Evolutionary conservation across 2,113 vertebrate genomes (phyloP).

Genomic region (Archocentrus centrarchus): DNA sequence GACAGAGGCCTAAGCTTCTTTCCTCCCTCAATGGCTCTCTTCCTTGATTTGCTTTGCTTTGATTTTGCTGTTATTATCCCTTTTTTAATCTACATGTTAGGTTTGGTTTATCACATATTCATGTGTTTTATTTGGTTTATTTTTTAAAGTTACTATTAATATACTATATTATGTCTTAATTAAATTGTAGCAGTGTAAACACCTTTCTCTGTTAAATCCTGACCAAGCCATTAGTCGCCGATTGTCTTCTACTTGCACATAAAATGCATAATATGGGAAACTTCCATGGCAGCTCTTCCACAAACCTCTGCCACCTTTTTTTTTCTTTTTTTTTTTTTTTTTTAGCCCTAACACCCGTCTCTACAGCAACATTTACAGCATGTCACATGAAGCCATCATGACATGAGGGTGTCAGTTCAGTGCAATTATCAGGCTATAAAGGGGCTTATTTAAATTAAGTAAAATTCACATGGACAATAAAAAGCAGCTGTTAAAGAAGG

Average conservation of each 20-base stretch:
- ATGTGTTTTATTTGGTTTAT: not conserved
- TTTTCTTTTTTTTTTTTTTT: constrained; percentile 6
- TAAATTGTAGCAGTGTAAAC: not conserved
- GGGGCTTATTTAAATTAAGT: not conserved
- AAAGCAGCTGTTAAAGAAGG: not conserved
- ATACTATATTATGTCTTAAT: not conserved
- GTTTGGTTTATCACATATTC: not conserved
- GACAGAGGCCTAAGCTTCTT: not conserved
- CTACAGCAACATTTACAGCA: not conserved
- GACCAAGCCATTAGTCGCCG: not conserved
- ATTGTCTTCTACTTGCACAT: not conserved
- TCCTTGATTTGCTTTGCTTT: too few relatives aligned
- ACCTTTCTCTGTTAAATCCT: not conserved
- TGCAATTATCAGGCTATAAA: not conserved
- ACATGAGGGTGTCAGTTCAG: not conserved
- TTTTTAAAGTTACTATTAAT: not conserved
- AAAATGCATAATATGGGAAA: not conserved
- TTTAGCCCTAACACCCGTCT: not conserved
- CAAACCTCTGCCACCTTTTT: not conserved
- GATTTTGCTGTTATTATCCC: not conserved
- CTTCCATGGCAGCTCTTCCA: not conserved
- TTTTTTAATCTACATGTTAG: not conserved
- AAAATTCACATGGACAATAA: not conserved
- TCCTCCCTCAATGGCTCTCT: too few relatives aligned
- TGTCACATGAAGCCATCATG: not conserved